A percentile compares a stretch with the other conserved stretches of the same genome.
phyloP scores from a whole-genome alignment of 2,888 invertebrate genomes.

The Merodon equestris region DNA sequence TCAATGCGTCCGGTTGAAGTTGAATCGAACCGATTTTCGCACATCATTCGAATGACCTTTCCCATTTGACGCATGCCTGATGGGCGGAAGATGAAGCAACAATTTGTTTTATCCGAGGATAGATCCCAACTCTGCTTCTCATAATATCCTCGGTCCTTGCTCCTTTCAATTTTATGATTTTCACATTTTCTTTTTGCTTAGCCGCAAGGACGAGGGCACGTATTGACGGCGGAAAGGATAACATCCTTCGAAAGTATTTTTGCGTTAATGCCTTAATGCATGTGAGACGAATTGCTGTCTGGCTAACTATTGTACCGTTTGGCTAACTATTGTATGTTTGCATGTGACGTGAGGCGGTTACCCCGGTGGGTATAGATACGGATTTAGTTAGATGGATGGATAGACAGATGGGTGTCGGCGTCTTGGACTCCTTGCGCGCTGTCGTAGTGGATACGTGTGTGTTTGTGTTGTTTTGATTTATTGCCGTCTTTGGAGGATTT shows the following conservation, averaged over 20 bases:
- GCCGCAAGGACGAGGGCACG: background rate
- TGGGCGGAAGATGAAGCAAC: conserved; percentile 56
- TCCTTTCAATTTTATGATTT: conserved; percentile 12
- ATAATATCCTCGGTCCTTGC: conserved; percentile 22
- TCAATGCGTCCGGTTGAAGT: conserved; percentile 36
- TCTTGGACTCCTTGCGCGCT: conserved; percentile 12
- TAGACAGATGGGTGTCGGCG: conserved; percentile 3
- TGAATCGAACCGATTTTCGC: conserved; percentile 12
- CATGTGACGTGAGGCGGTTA: background rate
- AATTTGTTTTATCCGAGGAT: conserved; percentile 57
- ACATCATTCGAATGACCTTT: conserved; percentile 31
- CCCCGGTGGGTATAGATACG: background rate
- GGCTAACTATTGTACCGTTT: conserved; percentile 46
- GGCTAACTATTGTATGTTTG: conserved; percentile 6
- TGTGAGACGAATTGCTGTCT: conserved; percentile 20
- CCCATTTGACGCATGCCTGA: conserved; percentile 56
- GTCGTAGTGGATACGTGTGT: background rate
- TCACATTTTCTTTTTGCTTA: background rate
- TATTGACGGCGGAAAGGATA: conserved; percentile 18
- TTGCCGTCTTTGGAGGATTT: conserved; percentile 10
- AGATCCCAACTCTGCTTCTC: conserved; percentile 28
- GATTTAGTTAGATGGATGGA: conserved; percentile 26
- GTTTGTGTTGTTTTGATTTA: conserved; percentile 32
- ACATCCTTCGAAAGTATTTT: conserved; percentile 11
- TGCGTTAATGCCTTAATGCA: conserved; percentile 26